Conservation (phyloP, 2,888 invertebrate genomes). For the Cyclophora punctaria region DNA sequence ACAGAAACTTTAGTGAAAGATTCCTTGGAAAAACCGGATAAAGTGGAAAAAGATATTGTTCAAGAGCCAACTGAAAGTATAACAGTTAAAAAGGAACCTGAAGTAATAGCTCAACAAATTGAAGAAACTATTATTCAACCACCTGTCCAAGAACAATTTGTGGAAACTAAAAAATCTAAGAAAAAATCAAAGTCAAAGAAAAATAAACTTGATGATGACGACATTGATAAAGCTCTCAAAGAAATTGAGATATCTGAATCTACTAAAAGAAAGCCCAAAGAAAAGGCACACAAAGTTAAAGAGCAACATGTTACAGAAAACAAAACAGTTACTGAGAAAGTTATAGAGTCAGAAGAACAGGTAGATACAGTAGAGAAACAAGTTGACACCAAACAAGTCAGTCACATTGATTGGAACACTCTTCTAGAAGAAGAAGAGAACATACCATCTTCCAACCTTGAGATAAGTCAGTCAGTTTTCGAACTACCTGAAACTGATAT, state of each 20-base stretch:
- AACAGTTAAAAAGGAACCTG: slow-evolving; percentile 2
- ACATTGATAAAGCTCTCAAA: slow-evolving; percentile 43
- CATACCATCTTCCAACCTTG: slow-evolving; percentile 17
- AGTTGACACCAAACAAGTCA: slow-evolving; percentile 29
- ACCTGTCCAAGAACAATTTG: slow-evolving; percentile 7
- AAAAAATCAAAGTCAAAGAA: slow-evolving; percentile 40
- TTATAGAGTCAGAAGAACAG: background rate
- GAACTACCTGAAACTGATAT: slow-evolving; percentile 16
- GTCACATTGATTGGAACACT: slow-evolving; percentile 61
- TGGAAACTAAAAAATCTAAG: slow-evolving; percentile 18
- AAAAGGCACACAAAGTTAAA: slow-evolving; percentile 22
- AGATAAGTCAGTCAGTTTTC: slow-evolving; percentile 28
- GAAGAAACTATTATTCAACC: background rate
- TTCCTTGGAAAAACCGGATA: too few species aligned
- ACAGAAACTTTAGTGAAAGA: too few species aligned
- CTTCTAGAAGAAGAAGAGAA: slow-evolving; percentile 57
- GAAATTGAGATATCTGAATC: slow-evolving; percentile 36
- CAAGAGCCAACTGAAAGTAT: too few species aligned
- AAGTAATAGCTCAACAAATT: background rate
- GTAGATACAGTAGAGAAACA: background rate
- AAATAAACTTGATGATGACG: slow-evolving; percentile 35
- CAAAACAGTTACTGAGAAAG: too few species aligned
- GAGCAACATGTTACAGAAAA: slow-evolving; percentile 1
- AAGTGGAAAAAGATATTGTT: too few species aligned
- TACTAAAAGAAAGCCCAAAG: slow-evolving; percentile 35